A percentile compares a stretch with the other conserved stretches of the same genome.
Conservation (phyloP, 2,113 vertebrate species). For the Connochaetes taurinus region DNA sequence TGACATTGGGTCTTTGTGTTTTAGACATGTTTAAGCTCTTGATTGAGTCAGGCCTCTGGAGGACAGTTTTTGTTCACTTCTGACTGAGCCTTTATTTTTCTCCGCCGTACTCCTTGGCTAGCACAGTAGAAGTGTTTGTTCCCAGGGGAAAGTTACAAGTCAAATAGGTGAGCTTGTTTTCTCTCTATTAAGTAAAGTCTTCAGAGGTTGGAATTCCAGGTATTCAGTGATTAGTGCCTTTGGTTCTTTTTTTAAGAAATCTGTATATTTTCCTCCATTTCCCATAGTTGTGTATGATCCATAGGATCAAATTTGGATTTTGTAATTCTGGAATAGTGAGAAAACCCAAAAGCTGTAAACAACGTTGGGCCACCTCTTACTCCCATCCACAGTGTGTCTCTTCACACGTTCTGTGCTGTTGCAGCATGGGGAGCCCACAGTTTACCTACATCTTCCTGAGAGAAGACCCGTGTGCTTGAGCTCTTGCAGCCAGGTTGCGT, state of each 20-base stretch:
- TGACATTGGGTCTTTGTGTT: background rate
- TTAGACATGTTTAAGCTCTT: background rate
- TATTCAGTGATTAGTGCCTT: background rate
- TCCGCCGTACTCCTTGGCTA: background rate
- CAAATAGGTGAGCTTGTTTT: constrained; percentile 12
- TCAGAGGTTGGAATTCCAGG: background rate
- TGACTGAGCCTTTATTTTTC: constrained; percentile 22
- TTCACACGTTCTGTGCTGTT: background rate
- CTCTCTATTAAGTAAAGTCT: background rate
- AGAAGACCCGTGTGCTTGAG: background rate
- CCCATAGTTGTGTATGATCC: background rate
- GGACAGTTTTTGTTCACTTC: background rate
- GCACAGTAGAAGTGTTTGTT: background rate
- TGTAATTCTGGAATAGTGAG: background rate
- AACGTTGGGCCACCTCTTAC: background rate
- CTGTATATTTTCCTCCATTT: background rate
- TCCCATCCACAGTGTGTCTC: background rate
- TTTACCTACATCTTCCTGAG: background rate
- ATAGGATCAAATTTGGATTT: background rate
- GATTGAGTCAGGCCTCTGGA: background rate
- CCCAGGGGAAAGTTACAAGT: background rate
- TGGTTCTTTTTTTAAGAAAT: background rate
- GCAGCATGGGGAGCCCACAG: background rate
- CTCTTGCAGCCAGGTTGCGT: background rate
- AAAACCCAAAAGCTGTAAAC: background rate